phyloP scores from a whole-genome alignment of 1,140 invertebrate species.

The Apis dorsata region DNA sequence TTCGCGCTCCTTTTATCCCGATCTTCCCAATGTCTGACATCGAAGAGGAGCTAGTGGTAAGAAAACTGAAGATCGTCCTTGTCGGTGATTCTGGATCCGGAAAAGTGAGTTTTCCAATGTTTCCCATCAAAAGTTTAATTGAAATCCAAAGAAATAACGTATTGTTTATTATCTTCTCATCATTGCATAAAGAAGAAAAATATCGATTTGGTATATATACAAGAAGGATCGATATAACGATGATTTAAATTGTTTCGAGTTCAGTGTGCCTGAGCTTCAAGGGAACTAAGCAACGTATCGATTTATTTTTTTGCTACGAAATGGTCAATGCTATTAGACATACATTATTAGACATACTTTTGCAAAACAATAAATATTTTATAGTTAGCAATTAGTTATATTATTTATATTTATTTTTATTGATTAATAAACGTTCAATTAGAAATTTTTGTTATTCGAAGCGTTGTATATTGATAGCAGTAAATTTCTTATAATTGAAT shows the following conservation, averaged over 20 bases:
- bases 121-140: not conserved
- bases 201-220: not conserved
- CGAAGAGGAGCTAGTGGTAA: slow-evolving; percentile 85
- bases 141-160: not conserved
- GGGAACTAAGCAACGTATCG: slow-evolving; percentile 25
- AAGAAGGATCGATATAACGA: not conserved
- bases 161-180: not conserved
- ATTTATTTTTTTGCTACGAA: slow-evolving; percentile 25
- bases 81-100: slow-evolving; percentile 90
- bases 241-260: slow-evolving; percentile 21
- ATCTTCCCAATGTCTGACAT: slow-evolving; percentile 82
- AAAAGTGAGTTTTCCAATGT: slow-evolving; percentile 84
- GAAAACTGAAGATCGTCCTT: slow-evolving; percentile 89
- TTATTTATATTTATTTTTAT: not conserved
- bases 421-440: not conserved
- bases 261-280: slow-evolving; percentile 1
- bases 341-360: not conserved
- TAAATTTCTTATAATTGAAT: not conserved
- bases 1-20: not conserved
- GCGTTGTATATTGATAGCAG: not conserved
- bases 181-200: not conserved
- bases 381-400: no score
- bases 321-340: slow-evolving; percentile 1
- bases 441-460: not conserved
- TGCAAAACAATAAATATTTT: not conserved